Percentiles rank a stretch among this genome's conserved stretches.
phyloP scores from a whole-genome alignment of 2,888 invertebrate species.

The Rotaria magnacalcarata region DNA sequence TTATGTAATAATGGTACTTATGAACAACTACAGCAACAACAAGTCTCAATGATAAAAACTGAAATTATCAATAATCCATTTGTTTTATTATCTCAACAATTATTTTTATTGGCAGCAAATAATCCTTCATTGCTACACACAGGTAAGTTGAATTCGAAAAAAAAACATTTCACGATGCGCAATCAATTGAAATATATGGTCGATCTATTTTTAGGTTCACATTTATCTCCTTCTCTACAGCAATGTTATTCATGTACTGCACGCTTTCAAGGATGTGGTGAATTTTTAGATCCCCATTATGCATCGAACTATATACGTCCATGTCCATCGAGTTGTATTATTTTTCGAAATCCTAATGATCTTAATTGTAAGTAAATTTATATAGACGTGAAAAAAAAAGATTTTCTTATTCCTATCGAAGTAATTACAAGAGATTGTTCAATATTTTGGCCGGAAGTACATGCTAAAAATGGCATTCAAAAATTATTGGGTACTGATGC shows the following conservation, averaged over 20 bases:
- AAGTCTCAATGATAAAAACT: neutral
- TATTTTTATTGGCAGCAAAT: neutral
- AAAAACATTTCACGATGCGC: too few species aligned
- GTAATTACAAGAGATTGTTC: slow-evolving; percentile 19
- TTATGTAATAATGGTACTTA: slow-evolving; percentile 28
- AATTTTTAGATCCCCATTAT: neutral
- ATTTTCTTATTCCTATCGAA: neutral
- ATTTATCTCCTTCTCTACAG: neutral
- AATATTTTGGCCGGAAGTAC: neutral
- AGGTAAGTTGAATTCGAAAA: neutral
- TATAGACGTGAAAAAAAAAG: neutral
- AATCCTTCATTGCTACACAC: neutral
- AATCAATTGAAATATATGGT: too few species aligned
- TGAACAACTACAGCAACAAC: neutral
- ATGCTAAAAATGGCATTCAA: slow-evolving; percentile 9
- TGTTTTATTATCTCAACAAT: neutral
- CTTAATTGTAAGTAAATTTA: neutral
- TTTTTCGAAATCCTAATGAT: slow-evolving; percentile 32
- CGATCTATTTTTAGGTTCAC: neutral
- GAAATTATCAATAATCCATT: neutral
- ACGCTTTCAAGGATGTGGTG: slow-evolving; percentile 2
- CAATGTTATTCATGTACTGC: slow-evolving; percentile 22
- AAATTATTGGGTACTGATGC: slow-evolving; percentile 9
- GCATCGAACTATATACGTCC: neutral
- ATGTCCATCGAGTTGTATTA: slow-evolving; percentile 11